Percentiles rank a stretch among this genome's conserved stretches.
Evolutionary conservation across 2,888 invertebrate species (phyloP).

Genomic region (Temnothorax ravouxi): DNA sequence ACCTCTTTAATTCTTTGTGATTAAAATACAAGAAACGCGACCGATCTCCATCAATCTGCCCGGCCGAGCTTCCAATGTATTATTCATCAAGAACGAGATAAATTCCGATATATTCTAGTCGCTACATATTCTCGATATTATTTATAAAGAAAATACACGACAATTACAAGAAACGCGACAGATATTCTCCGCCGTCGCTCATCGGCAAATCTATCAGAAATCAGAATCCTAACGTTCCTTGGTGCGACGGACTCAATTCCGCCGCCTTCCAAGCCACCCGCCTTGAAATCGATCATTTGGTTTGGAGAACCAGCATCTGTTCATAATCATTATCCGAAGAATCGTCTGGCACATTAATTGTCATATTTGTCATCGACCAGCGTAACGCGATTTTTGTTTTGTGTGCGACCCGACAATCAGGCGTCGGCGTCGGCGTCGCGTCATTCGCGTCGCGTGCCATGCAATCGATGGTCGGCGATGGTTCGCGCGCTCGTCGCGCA

Average conservation of each 20-base stretch:
- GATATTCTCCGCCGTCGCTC: not conserved
- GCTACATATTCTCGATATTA: too few species aligned
- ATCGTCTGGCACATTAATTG: not conserved
- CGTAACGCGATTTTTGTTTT: not conserved
- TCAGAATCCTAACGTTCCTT: too few species aligned
- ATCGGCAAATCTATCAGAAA: too few species aligned
- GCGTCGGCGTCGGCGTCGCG: not conserved
- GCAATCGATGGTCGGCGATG: slow-evolving; percentile 31
- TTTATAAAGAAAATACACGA: too few species aligned
- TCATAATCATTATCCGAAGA: not conserved
- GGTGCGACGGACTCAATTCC: too few species aligned
- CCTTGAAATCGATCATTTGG: not conserved
- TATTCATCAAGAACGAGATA: too few species aligned
- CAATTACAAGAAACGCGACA: too few species aligned
- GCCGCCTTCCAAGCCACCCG: too few species aligned
- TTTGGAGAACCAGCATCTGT: not conserved
- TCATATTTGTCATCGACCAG: not conserved
- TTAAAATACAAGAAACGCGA: not conserved
- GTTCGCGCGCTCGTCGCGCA: slow-evolving; percentile 7
- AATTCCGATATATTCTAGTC: too few species aligned
- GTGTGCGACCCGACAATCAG: not conserved
- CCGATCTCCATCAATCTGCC: too few species aligned
- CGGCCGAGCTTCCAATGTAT: too few species aligned
- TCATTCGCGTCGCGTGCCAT: slow-evolving; percentile 6
- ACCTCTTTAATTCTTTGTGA: too few species aligned